phyloP scores from a whole-genome alignment of 2,113 vertebrate genomes.

The Chrysochloris asiatica region DNA sequence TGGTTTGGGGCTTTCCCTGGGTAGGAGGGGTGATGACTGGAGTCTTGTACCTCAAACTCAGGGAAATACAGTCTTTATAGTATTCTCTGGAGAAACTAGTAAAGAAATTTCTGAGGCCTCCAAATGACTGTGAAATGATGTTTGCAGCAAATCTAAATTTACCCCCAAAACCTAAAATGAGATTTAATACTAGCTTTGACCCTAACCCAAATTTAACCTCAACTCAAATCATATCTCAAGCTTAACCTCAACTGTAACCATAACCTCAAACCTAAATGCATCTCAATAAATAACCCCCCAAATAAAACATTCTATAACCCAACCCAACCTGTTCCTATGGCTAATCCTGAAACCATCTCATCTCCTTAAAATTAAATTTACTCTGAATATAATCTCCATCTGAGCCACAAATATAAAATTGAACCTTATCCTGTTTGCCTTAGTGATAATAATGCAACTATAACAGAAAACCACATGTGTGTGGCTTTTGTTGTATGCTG shows the following conservation, averaged over 20 bases:
- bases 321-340: neutral
- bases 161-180: conserved; percentile 31
- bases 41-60: conserved; percentile 29
- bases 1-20: conserved; percentile 70
- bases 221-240: conserved; percentile 48
- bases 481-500: no score
- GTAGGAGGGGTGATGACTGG: conserved; percentile 63
- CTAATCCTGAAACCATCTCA: conserved; percentile 7
- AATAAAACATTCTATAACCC: neutral
- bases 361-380: neutral
- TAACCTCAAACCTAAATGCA: conserved; percentile 36
- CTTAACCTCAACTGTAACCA: neutral
- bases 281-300: neutral
- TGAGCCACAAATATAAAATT: neutral
- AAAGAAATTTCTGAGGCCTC: conserved; percentile 19
- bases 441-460: neutral
- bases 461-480: neutral
- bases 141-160: conserved; percentile 2
- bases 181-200: neutral
- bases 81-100: conserved; percentile 43
- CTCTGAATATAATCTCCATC: neutral
- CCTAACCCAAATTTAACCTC: conserved; percentile 53
- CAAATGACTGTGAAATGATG: neutral
- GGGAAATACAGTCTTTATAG: neutral
- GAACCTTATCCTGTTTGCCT: neutral